Base-by-base conservation (phyloP, 2,797 vertebrate genomes). In the Centropyge bicolor region DNA sequence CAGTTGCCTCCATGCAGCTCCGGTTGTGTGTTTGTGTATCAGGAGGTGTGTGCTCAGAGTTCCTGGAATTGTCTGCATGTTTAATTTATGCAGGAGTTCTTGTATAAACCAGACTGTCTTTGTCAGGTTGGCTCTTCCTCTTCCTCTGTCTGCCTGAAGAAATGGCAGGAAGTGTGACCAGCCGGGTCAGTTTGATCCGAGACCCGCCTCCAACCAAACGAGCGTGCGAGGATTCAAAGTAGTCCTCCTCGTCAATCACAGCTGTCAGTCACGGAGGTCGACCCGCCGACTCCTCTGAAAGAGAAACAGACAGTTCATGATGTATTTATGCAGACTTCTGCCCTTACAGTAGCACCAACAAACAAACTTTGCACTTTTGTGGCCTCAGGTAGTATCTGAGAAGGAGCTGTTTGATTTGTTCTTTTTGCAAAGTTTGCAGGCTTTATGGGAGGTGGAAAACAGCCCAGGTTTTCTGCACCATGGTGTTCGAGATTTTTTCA, bases 51-150 rank as follows among this genome's bases (percentile, higher is more conserved):
- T 2, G 17, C 70, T 45, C 45, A 3, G 43, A 76, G 73, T 85
- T 88, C 73, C 72, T 66, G 83, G 70, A 64, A 78, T 86, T 81
- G 69, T 86, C 73, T 24, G 1, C 73, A 88, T 91, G 84, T 88
- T 90, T 91, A 89, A 92, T 91, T 90, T 84, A 92, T 87, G 78
- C 52, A n/a, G 75, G 55, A 45, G 54, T 82, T 76, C 66, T 63
- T 82, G 77, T 78, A 66, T 68, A 84, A 90, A 84, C 70, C 74
- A 78, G 66, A 43, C 56, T 6, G 80, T 54, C 56, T 84, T 52
- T 78, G 83, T 88, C 83, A 74, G 81, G 56, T 70, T n/a, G 43
- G 40, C 72, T 78, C 70, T 82, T 87, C 81, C 64, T 74, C 51
- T 70, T 77, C 82, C 78, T 80, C 41, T 5, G 16, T 52, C 35